phyloP scores from a whole-genome alignment of 53 echinoderm and acorn worm genomes.

The Hippasteria phrygiana region DNA sequence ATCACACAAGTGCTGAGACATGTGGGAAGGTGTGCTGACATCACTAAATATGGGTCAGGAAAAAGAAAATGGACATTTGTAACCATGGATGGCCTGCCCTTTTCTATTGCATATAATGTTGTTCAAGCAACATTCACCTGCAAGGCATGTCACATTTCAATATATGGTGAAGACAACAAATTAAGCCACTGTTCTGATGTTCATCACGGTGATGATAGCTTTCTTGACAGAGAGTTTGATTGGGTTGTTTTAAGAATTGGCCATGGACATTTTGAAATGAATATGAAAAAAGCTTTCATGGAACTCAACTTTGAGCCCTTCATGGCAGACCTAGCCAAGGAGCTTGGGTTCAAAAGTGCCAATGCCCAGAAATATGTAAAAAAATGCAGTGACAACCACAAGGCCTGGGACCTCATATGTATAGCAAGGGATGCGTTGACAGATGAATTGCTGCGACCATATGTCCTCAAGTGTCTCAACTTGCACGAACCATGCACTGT shows the following conservation, averaged over 20 bases:
- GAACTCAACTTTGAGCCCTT: constrained; percentile 74
- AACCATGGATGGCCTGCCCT: constrained; percentile 76
- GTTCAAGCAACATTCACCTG: constrained; percentile 61
- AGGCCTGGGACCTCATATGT: constrained; percentile 71
- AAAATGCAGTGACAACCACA: constrained; percentile 71
- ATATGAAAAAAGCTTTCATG: constrained; percentile 72
- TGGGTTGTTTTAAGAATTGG: constrained; percentile 73
- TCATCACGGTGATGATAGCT: constrained; percentile 41
- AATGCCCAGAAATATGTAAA: constrained; percentile 72
- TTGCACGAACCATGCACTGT: constrained; percentile 3
- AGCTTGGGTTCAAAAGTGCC: constrained; percentile 64
- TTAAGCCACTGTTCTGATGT: constrained; percentile 22
- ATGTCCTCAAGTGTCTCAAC: constrained; percentile 54
- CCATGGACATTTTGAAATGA: constrained; percentile 82
- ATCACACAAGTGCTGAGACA: constrained; percentile 55
- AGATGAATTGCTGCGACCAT: constrained; percentile 70
- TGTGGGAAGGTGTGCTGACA: constrained; percentile 62
- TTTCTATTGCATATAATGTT: constrained; percentile 46
- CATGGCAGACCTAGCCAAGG: constrained; percentile 64
- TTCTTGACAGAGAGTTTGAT: constrained; percentile 68
- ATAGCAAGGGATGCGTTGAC: constrained; percentile 52
- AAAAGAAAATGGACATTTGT: constrained; percentile 74
- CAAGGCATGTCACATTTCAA: constrained; percentile 38
- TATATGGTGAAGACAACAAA: constrained; percentile 31
- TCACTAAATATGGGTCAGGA: constrained; percentile 47